phyloP scores from a whole-genome alignment of 1,140 invertebrate genomes.

The fruit fly (Drosophila melanogaster) region Release_6_plus_ISO1_MT NT_033777.3:21190001-21190500 shows the following conservation, averaged over 20 bases:
- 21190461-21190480: conserved; percentile 27
- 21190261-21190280: neutral
- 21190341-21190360: conserved; percentile 3
- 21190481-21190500: conserved; percentile 1
- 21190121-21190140: conserved; percentile 1
- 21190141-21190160: conserved; percentile 53
- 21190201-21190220: conserved; percentile 28
- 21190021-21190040: conserved; percentile 18
- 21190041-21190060: conserved; percentile 34
- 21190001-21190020: conserved; percentile 46
- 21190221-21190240: conserved; percentile 4
- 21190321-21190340: conserved; percentile 11
- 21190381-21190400: conserved; percentile 1
- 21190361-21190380: conserved; percentile 14
- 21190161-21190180: conserved; percentile 28
- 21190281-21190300: conserved; percentile 28
- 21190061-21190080: conserved; percentile 28
- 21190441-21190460: neutral
- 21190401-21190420: neutral
- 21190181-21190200: conserved; percentile 47
- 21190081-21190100: neutral
- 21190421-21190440: conserved; percentile 1
- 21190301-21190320: conserved; percentile 5
- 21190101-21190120: conserved; percentile 18
- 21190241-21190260: neutral